Percentiles rank a stretch among this genome's conserved stretches.
Conservation (phyloP, 2,888 invertebrate species). For the Lycocerus yunnanus region DNA sequence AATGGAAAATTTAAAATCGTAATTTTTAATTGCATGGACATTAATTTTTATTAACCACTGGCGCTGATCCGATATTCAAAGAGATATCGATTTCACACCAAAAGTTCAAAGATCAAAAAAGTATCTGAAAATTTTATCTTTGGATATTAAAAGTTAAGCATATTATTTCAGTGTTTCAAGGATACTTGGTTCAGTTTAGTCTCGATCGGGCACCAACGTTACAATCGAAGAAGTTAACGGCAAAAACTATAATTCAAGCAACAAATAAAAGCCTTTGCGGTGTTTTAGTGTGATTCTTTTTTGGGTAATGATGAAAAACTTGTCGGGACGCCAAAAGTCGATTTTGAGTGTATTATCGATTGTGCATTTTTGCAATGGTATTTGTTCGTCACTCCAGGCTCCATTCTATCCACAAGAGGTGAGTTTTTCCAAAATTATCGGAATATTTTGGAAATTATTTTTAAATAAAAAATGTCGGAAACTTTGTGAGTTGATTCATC, state of each 20-base stretch:
- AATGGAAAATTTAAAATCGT: background rate
- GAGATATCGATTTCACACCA: background rate
- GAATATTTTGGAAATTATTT: background rate
- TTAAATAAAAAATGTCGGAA: no score
- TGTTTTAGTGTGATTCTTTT: background rate
- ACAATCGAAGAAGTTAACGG: no score
- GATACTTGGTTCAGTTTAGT: background rate
- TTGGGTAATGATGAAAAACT: slow-evolving; percentile 61
- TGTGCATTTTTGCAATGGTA: slow-evolving; percentile 82
- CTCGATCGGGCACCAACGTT: background rate
- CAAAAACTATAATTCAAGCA: no score
- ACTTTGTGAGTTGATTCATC: no score
- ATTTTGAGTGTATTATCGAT: slow-evolving; percentile 78
- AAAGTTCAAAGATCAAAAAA: slow-evolving; percentile 2
- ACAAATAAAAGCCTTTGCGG: background rate
- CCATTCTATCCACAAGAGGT: slow-evolving; percentile 87
- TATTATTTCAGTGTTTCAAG: slow-evolving; percentile 4
- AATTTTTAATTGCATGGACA: background rate
- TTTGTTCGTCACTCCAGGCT: slow-evolving; percentile 82
- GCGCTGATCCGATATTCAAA: background rate
- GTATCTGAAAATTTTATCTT: background rate
- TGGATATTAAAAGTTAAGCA: background rate
- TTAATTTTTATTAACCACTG: background rate
- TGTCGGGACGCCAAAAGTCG: slow-evolving; percentile 75
- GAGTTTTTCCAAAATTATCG: slow-evolving; percentile 44